These are phyloP conservation scores for Drosophila bocki DNA, from an alignment of 1,140 invertebrate species.

Conservation along the genomic window DNA sequence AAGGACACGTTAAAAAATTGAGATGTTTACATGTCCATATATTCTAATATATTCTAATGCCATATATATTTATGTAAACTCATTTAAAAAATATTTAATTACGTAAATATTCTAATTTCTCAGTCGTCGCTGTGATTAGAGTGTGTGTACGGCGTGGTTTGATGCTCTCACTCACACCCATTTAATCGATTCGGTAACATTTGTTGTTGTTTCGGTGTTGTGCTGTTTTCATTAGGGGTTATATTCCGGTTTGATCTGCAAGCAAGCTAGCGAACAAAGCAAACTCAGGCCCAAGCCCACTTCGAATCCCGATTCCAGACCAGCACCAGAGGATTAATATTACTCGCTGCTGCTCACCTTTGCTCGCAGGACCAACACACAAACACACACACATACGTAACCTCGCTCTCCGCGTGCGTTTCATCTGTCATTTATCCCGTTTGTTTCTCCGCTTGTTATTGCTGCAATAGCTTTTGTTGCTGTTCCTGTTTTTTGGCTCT, in stretches of 20 bases:
- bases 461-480: conserved; percentile 27
- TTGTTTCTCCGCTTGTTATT: conserved; percentile 44
- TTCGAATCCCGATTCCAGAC: conserved; percentile 35
- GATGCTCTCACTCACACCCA: conserved; percentile 44
- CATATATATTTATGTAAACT: not conserved
- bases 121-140: not conserved
- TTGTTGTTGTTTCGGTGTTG: conserved; percentile 55
- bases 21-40: no score
- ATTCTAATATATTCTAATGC: no score
- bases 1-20: not conserved
- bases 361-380: conserved; percentile 33
- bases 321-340: conserved; percentile 25
- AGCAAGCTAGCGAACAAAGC: conserved; percentile 43
- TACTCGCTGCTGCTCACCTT: conserved; percentile 55
- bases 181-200: conserved; percentile 77
- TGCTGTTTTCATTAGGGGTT: conserved; percentile 79
- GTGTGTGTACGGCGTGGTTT: not conserved
- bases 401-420: conserved; percentile 58
- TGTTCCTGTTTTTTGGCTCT: conserved; percentile 51
- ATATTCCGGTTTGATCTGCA: conserved; percentile 79
- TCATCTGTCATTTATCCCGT: conserved; percentile 68
- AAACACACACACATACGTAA: conserved; percentile 16
- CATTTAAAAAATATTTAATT: not conserved
- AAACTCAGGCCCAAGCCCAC: conserved; percentile 33
- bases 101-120: not conserved